These are phyloP conservation scores for Pantherophis alleghaniensis DNA, from an alignment of 2,797 vertebrate genomes.

Conservation along the genomic window DNA sequence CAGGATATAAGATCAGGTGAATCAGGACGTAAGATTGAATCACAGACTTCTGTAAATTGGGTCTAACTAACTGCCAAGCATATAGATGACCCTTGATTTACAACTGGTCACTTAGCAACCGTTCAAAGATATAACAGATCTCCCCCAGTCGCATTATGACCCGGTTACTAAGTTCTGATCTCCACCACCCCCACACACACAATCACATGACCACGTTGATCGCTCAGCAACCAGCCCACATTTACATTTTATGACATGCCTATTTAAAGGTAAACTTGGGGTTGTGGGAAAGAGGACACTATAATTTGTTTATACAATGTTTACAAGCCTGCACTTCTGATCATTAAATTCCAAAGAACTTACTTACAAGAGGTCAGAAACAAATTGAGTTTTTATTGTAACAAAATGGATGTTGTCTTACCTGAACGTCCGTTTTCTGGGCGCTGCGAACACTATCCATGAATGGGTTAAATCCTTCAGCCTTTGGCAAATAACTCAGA, in stretches of 20 bases:
- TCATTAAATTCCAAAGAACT: neutral
- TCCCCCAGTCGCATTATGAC: neutral
- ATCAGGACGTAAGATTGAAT: neutral
- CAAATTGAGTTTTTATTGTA: neutral
- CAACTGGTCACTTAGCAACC: neutral
- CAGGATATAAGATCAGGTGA: neutral
- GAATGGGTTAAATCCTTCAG: no score
- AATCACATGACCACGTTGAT: neutral
- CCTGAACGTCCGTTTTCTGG: no score
- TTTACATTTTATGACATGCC: neutral
- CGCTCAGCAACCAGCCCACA: neutral
- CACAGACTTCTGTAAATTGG: neutral
- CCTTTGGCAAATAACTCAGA: no score
- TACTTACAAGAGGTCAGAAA: neutral
- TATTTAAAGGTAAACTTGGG: neutral
- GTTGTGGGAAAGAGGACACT: neutral
- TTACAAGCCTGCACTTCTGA: neutral
- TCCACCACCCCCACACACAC: neutral
- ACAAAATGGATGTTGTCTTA: neutral
- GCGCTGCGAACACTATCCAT: no score
- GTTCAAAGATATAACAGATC: neutral
- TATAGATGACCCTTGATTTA: neutral
- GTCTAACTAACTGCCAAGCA: neutral
- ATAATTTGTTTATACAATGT: neutral
- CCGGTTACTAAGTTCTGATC: neutral